Evolutionary conservation across 2,113 vertebrate species (phyloP).

Genomic region (Hystrix cristata): DNA sequence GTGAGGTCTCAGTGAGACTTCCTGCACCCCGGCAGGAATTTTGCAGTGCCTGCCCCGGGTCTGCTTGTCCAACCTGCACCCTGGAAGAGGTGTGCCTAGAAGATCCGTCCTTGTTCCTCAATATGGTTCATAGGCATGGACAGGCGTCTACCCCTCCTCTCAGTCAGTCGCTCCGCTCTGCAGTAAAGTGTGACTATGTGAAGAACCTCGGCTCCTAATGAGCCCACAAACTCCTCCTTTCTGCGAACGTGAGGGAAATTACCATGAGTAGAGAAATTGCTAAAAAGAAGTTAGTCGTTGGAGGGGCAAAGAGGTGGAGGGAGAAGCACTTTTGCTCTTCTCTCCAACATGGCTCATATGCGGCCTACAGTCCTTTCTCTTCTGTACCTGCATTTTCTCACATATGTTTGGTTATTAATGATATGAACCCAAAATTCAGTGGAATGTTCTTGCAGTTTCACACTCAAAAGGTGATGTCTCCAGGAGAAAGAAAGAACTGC

Average conservation of each 20-base stretch:
- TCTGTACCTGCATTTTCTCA: neutral
- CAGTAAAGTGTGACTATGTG: neutral
- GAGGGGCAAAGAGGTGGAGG: neutral
- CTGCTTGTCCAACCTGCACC: neutral
- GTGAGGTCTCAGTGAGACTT: neutral
- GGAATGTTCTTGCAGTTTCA: neutral
- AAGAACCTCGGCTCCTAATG: neutral
- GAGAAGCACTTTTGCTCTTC: neutral
- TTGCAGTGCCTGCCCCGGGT: neutral
- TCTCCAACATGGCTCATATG: neutral
- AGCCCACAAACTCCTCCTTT: neutral
- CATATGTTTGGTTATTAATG: conserved; percentile 9
- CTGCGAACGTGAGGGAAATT: neutral
- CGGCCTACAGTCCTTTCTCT: neutral
- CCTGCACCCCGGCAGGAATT: neutral
- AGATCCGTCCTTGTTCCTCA: neutral
- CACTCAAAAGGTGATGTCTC: neutral
- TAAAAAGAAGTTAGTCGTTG: neutral
- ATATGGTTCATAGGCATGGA: neutral
- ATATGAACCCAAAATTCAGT: neutral
- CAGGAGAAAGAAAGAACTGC: neutral
- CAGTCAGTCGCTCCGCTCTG: neutral
- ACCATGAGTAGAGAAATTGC: too few species aligned
- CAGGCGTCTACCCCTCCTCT: neutral
- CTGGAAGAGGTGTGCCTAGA: neutral